Evolutionary conservation across 1,140 invertebrate genomes (phyloP), one percentile per base, ranked within the genome.

Genomic region (Asbolus verrucosus): DNA sequence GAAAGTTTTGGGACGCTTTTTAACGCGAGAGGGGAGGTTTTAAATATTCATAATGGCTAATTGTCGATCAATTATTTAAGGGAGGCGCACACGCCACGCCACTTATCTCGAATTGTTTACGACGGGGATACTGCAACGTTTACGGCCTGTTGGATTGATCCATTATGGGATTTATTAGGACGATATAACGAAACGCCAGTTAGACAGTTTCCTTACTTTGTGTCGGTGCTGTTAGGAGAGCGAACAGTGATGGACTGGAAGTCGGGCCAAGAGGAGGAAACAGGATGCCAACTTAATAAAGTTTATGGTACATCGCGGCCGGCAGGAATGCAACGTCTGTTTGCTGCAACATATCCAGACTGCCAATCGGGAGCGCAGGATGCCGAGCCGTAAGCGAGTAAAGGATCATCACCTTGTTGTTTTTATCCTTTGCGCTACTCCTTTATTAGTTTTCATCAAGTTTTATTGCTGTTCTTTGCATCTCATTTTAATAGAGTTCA

Each of bases 31-130:
- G 30, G 59, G 31, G 36, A n/a, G 16, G 36, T 21, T 33, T 63
- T 63, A 63, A 63, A 39, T 63, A 63, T 63, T 19, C 39, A 63
- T 63, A 41, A 63, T 21, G 39, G 61, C 61, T 63, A 63, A 63
- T 63, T 63, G 61, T 63, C 61, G 15, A 63, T 63, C 61, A 63
- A 63, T 63, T 63, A 63, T 63, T 63, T 41, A 63, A 63, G 18
- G 33, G 36, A 41, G 33, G 33, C 11, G 15, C 6, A 15, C 60
- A 21, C 60, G 60, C 30, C 14, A 54, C 5, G 60, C 60, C 30
- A 39, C 60, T 39, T 39, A 24, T n/a, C n/a, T n/a, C n/a, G n/a
- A n/a, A n/a, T n/a, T n/a, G n/a, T n/a, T n/a, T n/a, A n/a, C n/a
- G n/a, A n/a, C n/a, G n/a, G n/a, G n/a, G n/a, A n/a, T n/a, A n/a